These are phyloP conservation scores for Tragulus kanchil DNA, from an alignment of 2,113 vertebrate genomes.

Conservation along the genomic window DNA sequence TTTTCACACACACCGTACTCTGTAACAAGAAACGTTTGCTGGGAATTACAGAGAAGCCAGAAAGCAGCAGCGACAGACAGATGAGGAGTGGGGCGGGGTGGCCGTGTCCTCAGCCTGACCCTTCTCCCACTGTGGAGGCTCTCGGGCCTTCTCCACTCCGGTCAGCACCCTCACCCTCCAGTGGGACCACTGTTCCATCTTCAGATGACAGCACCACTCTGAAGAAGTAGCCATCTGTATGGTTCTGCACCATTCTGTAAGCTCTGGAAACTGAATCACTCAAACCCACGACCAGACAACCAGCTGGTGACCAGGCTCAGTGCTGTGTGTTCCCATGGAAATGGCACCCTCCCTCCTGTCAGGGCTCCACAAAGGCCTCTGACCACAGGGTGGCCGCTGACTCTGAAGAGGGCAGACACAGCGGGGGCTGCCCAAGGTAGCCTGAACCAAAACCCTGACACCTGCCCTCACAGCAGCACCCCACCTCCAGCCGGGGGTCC, in stretches of 20 bases:
- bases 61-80: neutral
- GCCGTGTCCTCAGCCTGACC: neutral
- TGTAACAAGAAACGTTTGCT: slow-evolving; percentile 82
- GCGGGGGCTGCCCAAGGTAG: neutral
- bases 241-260: no score
- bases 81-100: accelerated
- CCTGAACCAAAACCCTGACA: neutral
- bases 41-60: neutral
- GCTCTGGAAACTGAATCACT: neutral
- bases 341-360: neutral
- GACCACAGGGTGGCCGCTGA: accelerated
- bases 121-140: neutral
- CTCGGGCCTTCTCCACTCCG: neutral
- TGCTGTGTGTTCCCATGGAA: accelerated
- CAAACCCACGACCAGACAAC: neutral
- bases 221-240: neutral
- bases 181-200: neutral
- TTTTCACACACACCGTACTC: slow-evolving; percentile 97
- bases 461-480: neutral
- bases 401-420: neutral
- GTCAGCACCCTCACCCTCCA: neutral
- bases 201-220: neutral
- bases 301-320: neutral
- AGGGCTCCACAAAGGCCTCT: neutral
- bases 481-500: neutral